Evolutionary conservation across 2,113 vertebrate species (phyloP).

Genomic region (Semnopithecus entellus): DNA sequence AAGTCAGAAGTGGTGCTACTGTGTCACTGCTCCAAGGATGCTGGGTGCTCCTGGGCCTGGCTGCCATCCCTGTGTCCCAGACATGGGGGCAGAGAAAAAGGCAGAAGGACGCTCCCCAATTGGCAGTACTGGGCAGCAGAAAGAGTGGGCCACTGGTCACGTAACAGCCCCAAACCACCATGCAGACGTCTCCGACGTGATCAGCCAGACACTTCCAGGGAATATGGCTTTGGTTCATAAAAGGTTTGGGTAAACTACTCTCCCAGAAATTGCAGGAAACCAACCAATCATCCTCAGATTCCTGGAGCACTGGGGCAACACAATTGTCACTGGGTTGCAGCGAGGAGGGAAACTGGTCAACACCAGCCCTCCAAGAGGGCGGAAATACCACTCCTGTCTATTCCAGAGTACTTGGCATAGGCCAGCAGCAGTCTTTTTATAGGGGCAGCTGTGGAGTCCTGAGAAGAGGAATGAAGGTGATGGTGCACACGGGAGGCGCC

Average conservation of each 20-base stretch:
- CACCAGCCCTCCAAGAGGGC: not conserved
- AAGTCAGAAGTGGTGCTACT: not conserved
- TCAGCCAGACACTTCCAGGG: not conserved
- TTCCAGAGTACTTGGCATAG: not conserved
- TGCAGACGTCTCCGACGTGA: not conserved
- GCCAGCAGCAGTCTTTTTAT: not conserved
- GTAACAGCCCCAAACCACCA: not conserved
- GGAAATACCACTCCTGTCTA: not conserved
- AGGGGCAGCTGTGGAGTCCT: not conserved
- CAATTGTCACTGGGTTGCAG: not conserved
- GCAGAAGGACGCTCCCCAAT: not conserved
- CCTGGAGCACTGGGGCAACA: not conserved
- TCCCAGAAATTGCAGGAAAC: not conserved
- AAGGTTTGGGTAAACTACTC: not conserved
- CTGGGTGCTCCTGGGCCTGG: not conserved
- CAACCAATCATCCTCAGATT: not conserved
- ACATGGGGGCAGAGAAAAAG: not conserved
- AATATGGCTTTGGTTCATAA: not conserved
- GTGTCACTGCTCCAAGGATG: not conserved
- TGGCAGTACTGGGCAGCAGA: not conserved
- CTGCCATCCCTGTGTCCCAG: rapidly evolving
- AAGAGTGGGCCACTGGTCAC: not conserved
- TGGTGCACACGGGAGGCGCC: rapidly evolving
- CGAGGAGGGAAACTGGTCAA: not conserved
- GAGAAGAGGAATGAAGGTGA: too few relatives aligned